Percentiles rank a stretch among this genome's conserved stretches.
Evolutionary conservation across 2,797 vertebrate genomes (phyloP).

Genomic region (Ateles fusciceps): DNA sequence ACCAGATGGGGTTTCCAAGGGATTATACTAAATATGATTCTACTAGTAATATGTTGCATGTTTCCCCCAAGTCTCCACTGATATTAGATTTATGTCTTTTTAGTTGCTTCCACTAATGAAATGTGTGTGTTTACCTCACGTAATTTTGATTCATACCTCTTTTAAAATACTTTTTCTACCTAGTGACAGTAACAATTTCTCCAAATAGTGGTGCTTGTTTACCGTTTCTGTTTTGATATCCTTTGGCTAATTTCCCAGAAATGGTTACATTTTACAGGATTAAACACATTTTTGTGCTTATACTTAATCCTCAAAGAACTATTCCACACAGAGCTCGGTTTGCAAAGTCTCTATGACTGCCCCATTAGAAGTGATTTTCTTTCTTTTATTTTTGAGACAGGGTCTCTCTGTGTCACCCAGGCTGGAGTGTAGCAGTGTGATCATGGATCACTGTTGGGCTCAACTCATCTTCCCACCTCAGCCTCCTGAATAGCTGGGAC

Average conservation of each 20-base stretch:
- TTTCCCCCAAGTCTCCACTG: background rate
- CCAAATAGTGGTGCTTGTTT: background rate
- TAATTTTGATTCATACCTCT: background rate
- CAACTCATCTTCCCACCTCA: background rate
- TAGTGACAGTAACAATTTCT: background rate
- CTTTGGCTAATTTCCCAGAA: background rate
- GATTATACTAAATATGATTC: background rate
- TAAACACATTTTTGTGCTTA: background rate
- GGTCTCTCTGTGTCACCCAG: background rate
- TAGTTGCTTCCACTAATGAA: background rate
- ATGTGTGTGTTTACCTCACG: background rate
- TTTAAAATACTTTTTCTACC: background rate
- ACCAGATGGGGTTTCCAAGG: background rate
- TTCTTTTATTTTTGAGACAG: background rate
- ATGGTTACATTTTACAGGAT: background rate
- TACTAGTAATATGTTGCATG: fast-evolving
- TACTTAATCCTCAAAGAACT: background rate
- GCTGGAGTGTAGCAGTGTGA: background rate
- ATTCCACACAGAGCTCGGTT: background rate
- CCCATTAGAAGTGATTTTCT: background rate
- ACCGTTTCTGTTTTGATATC: background rate
- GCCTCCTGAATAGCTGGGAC: background rate
- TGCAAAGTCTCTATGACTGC: background rate
- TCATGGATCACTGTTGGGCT: background rate
- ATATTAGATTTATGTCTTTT: background rate